Evolutionary conservation across 2,113 vertebrate species (phyloP).

Genomic region (Plotosus lineatus): DNA sequence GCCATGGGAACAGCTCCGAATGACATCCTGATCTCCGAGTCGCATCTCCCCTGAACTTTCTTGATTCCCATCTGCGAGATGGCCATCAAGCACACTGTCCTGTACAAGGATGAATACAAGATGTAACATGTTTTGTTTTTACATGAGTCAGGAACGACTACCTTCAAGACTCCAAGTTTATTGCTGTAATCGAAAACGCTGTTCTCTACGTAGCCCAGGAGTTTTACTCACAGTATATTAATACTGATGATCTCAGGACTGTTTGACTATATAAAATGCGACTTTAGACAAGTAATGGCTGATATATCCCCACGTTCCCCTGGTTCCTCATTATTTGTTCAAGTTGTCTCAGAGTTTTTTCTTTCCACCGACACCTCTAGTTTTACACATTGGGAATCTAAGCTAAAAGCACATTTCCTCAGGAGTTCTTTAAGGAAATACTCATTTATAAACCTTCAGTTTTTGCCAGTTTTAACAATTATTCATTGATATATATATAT

Average conservation of each 20-base stretch:
- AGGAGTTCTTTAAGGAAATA: too few relatives aligned
- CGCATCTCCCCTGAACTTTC: constrained; percentile 1
- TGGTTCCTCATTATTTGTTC: background rate
- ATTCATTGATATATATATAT: too few relatives aligned
- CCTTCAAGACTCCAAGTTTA: background rate
- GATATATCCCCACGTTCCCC: background rate
- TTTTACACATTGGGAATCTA: background rate
- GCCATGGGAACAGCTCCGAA: constrained; percentile 51
- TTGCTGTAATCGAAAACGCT: background rate
- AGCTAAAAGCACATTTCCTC: background rate
- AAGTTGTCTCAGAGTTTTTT: background rate
- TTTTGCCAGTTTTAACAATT: too few relatives aligned
- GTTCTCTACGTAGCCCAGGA: background rate
- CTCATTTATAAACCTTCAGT: too few relatives aligned
- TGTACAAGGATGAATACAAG: constrained; percentile 42
- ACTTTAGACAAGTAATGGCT: background rate
- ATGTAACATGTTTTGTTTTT: background rate
- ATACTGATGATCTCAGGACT: background rate
- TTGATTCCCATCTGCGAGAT: constrained; percentile 46
- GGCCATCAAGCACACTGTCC: constrained; percentile 71
- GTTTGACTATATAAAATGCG: background rate
- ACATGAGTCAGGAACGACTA: background rate
- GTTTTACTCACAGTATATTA: background rate
- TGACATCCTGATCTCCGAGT: background rate
- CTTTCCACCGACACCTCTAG: background rate